Base-by-base conservation (phyloP, 2,113 vertebrate genomes). In the Sinocyclocheilus grahami region DNA sequence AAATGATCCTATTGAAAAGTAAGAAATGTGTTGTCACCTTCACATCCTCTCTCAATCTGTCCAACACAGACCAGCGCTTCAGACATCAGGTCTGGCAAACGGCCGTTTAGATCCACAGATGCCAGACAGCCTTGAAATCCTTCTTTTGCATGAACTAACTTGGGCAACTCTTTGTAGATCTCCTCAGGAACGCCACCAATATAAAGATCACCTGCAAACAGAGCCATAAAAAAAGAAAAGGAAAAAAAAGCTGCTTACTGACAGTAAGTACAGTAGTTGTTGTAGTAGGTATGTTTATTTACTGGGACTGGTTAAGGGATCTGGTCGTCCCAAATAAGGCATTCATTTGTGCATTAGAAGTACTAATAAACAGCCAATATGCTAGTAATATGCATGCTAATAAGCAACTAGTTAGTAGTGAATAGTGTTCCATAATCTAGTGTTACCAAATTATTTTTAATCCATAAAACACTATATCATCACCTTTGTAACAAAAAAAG, bases 91-190 rank as follows among this genome's bases (percentile, higher is more conserved):
- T 99, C 97, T 14, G 98, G 97, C 83, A 99, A 97, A 0, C 97
- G 95, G 87, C 98, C 97, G 0, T 99, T 99, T 91, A 99, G 94
- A 91, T 99, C 98, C 74, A 99, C 95, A 0, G 98, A 98, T 4
- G 98, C 97, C 90, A 99, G 94, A 87, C 98, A 99, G 88, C 98
- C 98, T 90, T 99, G 98, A 92, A 99, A 99, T 3, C 98, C 98
- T 88, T 99, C 97, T 87, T 97, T 98, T 81, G 98, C 97, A 0
- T 98, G 97, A 30, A 99, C 97, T n/a, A 99, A 94, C 90, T 98
- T 99, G 11, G 98, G 98, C 87, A 99, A 94, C 39, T 98, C 97
- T 90, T 97, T 98, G 90, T 94, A 99, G 91, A 96, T 97, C 87
- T 98, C 97, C 93, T 98, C 98, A 27, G 97, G 95, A 89, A 99